These are phyloP conservation scores for Ceratosolen fusciceps DNA, from an alignment of 1,140 invertebrate species.

Conservation along the genomic window DNA sequence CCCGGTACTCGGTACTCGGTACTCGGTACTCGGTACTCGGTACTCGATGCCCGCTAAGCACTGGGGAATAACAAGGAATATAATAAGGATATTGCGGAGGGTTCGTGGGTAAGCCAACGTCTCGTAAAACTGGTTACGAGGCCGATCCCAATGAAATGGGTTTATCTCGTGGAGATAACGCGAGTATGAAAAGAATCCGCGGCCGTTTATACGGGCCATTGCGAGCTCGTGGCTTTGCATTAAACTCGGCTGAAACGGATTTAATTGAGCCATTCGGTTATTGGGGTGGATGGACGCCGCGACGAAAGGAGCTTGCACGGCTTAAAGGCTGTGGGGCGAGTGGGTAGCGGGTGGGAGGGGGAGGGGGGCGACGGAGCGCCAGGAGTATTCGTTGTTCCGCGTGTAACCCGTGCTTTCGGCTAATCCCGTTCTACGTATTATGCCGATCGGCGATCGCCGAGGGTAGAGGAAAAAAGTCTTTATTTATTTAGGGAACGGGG, in stretches of 20 bases:
- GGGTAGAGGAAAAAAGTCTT: background rate
- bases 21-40: background rate
- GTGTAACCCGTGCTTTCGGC: too few species aligned
- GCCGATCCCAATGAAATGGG: background rate
- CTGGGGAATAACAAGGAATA: background rate
- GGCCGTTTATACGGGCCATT: background rate
- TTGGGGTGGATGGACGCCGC: background rate
- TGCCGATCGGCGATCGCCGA: background rate
- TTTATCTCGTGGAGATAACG: background rate
- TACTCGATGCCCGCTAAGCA: too few species aligned
- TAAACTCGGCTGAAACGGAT: slow-evolving; percentile 11
- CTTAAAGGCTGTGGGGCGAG: too few species aligned
- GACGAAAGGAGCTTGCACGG: background rate
- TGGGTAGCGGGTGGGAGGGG: too few species aligned
- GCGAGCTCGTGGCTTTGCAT: background rate
- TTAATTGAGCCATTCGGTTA: slow-evolving; percentile 15
- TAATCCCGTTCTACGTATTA: background rate
- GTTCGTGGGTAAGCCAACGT: background rate
- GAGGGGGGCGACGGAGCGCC: too few species aligned
- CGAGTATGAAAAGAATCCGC: background rate
- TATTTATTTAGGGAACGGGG: background rate
- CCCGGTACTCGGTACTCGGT: background rate
- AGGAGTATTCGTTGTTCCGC: too few species aligned
- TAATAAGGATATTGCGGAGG: background rate
- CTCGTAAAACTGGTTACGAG: background rate